Evolutionary conservation across 2,888 invertebrate species (phyloP), one percentile per base, ranked within the genome.

Genomic region (Lottia scabra): DNA sequence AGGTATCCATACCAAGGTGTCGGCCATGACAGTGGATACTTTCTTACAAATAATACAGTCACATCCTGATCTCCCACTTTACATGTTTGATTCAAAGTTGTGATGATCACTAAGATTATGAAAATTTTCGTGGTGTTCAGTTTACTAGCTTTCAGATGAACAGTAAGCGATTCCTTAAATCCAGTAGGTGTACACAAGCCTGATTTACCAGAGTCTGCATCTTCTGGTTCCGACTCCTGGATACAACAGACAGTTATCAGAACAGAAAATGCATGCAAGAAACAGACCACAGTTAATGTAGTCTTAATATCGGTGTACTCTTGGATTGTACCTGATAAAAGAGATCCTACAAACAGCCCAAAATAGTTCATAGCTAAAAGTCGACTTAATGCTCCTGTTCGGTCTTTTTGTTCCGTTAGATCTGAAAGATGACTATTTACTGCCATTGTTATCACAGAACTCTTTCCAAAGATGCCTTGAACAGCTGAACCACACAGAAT

Each of bases 331-430:
- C 87, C 87, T 0, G 84, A 81, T 1, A 84, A 19, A 26, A 88
- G 77, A 15, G 88, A 88, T 0, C 88, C 88, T 1, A 82, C 72
- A 67, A 87, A 88, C 77, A 85, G 82, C 2, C 88, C 88, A 44
- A 88, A 80, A 74, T 85, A 87, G 72, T 87, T 88, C 87, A 88
- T 88, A 8, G 87, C 83, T 46, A 87, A 81, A 16, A 88, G 78
- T 19, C 80, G 74, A n/a, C 87, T 87, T 30, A 88, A 74, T 64
- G 83, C 79, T 44, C 79, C 78, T 0, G 88, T 87, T 15, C 88
- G 80, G 27, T 81, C 71, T 23, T 81, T 83, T 6, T 78, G 71
- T 15, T 76, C 77, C n/a, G 83, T 87, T 10, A 83, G 81, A 69
- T 88, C 88, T 2, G 87, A 79, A 4, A 86, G 81, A 75, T 88